Conservation (phyloP, 2,888 invertebrate genomes). For the Plutella xylostella region DNA sequence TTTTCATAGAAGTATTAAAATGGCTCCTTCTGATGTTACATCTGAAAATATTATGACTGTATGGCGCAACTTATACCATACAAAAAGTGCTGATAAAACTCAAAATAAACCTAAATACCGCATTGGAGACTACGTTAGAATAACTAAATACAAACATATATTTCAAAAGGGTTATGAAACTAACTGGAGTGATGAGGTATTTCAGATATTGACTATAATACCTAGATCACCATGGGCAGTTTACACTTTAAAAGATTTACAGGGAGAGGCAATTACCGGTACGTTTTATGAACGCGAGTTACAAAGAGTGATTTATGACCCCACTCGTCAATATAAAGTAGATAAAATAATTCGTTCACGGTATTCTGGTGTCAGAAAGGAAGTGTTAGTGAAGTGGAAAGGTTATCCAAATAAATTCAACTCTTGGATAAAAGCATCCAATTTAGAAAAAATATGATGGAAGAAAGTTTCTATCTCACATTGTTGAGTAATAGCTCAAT, state of each 20-base stretch:
- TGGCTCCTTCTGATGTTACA: slow-evolving; percentile 21
- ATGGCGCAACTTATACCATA: slow-evolving; percentile 16
- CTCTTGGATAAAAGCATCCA: slow-evolving; percentile 18
- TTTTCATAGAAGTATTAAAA: slow-evolving; percentile 20
- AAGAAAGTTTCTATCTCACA: slow-evolving; percentile 21
- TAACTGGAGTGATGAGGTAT: slow-evolving; percentile 26
- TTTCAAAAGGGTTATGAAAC: slow-evolving; percentile 25
- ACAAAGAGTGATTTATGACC: slow-evolving; percentile 20
- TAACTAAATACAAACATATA: slow-evolving; percentile 23
- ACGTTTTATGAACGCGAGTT: slow-evolving; percentile 23
- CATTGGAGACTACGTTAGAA: slow-evolving; percentile 18
- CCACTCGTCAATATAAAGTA: slow-evolving; percentile 18
- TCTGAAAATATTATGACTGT: slow-evolving; percentile 18
- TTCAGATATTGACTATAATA: slow-evolving; percentile 15
- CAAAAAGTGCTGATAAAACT: not conserved
- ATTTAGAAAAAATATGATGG: slow-evolving; percentile 18
- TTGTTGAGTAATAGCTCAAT: slow-evolving; percentile 15
- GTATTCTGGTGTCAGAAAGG: slow-evolving; percentile 19
- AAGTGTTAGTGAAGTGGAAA: slow-evolving; percentile 24
- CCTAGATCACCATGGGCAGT: slow-evolving; percentile 16
- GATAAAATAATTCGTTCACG: slow-evolving; percentile 20
- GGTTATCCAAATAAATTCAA: slow-evolving; percentile 25
- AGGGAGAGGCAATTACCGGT: slow-evolving; percentile 17
- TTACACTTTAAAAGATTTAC: slow-evolving; percentile 20
- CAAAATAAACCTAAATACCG: slow-evolving; percentile 6